phyloP scores from a whole-genome alignment of 2,113 vertebrate genomes.

The Limanda limanda region DNA sequence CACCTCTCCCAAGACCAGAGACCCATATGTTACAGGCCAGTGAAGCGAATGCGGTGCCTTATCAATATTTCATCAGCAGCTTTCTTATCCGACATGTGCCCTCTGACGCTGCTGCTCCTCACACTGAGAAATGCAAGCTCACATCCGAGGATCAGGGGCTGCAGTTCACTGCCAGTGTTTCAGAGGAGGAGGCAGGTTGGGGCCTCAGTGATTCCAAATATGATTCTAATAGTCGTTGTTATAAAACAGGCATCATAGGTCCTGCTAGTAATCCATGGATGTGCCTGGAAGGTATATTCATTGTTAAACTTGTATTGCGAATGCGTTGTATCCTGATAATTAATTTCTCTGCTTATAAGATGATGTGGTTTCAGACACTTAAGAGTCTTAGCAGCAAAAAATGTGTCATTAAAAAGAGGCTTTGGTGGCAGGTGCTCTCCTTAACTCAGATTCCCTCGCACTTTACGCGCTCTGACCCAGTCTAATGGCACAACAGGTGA shows the following conservation, averaged over 20 bases:
- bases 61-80: slow-evolving; percentile 83
- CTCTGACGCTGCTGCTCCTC: slow-evolving; percentile 68
- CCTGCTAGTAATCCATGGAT: too few relatives aligned
- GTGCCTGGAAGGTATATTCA: too few relatives aligned
- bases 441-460: neutral
- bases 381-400: neutral
- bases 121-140: slow-evolving; percentile 63
- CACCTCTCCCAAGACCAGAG: slow-evolving; percentile 66
- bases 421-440: neutral
- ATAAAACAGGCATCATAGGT: too few relatives aligned
- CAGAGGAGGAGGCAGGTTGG: neutral
- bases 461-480: neutral
- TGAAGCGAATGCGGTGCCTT: slow-evolving; percentile 82
- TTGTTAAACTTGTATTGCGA: too few relatives aligned
- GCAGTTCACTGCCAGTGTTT: slow-evolving; percentile 48
- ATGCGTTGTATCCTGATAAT: too few relatives aligned
- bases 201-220: neutral
- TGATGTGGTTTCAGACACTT: too few relatives aligned
- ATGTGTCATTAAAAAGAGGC: neutral
- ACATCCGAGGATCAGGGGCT: slow-evolving; percentile 44
- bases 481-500: slow-evolving; percentile 20
- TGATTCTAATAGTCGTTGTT: neutral
- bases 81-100: slow-evolving; percentile 75
- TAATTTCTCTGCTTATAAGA: too few relatives aligned
- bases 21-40: slow-evolving; percentile 82